These are phyloP conservation scores for Pogona vitticeps DNA, from an alignment of 2,113 vertebrate species.

Conservation along the genomic window DNA sequence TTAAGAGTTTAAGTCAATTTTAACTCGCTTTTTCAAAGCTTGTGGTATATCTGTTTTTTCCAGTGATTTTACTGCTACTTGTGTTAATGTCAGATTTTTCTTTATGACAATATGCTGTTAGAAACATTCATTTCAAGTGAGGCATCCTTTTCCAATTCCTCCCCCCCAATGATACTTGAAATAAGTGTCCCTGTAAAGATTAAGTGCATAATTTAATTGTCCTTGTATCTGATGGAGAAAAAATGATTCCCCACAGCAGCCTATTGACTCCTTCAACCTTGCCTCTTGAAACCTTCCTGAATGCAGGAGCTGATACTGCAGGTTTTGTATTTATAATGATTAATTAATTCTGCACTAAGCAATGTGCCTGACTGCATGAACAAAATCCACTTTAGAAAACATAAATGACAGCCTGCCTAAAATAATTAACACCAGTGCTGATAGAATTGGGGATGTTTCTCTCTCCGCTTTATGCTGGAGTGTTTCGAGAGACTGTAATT, in stretches of 20 bases:
- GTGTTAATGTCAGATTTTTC: conserved; percentile 32
- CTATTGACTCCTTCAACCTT: conserved; percentile 85
- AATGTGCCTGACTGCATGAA: conserved; percentile 85
- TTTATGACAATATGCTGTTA: conserved; percentile 52
- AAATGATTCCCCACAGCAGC: conserved; percentile 76
- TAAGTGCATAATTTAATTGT: conserved; percentile 74
- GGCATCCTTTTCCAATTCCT: conserved; percentile 38
- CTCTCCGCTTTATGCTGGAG: conserved; percentile 65
- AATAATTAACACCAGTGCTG: conserved; percentile 84
- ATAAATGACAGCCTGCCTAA: conserved; percentile 87
- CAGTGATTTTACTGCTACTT: conserved; percentile 32
- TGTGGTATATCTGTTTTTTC: conserved; percentile 53
- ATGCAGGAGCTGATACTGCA: conserved; percentile 84
- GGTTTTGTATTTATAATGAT: conserved; percentile 88
- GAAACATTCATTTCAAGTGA: conserved; percentile 52
- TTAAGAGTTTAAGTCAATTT: conserved; percentile 16
- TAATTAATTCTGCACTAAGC: conserved; percentile 88
- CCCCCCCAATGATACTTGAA: conserved; percentile 60
- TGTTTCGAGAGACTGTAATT: conserved; percentile 75
- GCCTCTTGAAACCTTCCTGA: conserved; percentile 82
- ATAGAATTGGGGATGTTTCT: conserved; percentile 79
- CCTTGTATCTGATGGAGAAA: conserved; percentile 73
- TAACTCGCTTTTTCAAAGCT: conserved; percentile 25
- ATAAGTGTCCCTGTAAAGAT: conserved; percentile 64
- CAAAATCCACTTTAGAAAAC: conserved; percentile 85